Evolutionary conservation across 2,888 invertebrate genomes (phyloP), one percentile per base, ranked within the genome.

Genomic region (Dermolepida albohirtum): DNA sequence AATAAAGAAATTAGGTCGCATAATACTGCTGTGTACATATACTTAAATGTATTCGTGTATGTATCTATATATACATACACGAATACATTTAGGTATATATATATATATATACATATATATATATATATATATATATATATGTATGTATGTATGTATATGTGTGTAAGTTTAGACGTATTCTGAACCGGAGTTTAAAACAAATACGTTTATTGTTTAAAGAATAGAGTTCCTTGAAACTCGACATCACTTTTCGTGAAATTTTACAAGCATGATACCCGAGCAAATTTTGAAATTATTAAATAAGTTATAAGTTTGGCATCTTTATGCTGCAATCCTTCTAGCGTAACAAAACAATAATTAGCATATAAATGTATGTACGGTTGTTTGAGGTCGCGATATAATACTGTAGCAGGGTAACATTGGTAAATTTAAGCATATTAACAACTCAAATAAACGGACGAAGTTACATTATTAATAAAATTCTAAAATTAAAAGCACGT

Each of bases 211-310:
- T 6, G 6, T 34, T 34, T 8, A 10, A 34, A 7, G 6, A 34
- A 1, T 34, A 34, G 6, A 6, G 34, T 34, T 34, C 6, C 34
- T 5, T 49, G 1, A 10, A 17, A 22, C 49, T n/a, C 2, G 11
- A 11, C 49, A n/a, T 17, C 49, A 49, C 17, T 49, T 49, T 49
- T 49, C 17, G 22, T 16, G 49, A 8, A 22, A 17, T 49, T 49
- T 49, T 10, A 12, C n/a, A 17, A 11, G 49, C n/a, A 22, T 22
- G 16, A 11, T 49, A 14, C 1, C 16, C 17, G 17, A 17, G 49
- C 49, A 49, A 49, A 49, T 49, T 17, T 17, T 7, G 22, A 49
- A 49, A 49, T 49, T 49, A 49, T 22, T 49, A 49, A 49, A 49
- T 22, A 49, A 49, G 49, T 49, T 17, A 49, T 22, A 49, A 49